These are phyloP conservation scores for Branchellion lobata DNA, from an alignment of 2,888 invertebrate genomes.

Conservation along the genomic window DNA sequence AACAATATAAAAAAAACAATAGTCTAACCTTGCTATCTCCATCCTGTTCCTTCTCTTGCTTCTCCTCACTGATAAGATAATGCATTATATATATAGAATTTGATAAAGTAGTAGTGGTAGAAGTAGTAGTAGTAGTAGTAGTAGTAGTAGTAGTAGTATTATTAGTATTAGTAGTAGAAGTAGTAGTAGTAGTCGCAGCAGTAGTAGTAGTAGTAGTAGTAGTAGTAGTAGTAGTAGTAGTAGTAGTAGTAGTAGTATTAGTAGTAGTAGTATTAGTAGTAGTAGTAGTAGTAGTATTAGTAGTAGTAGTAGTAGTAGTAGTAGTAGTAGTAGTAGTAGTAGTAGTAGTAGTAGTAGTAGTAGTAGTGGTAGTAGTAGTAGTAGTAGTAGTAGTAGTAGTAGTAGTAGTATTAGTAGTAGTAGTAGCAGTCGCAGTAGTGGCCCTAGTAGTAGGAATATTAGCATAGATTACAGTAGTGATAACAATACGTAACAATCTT, in stretches of 20 bases:
- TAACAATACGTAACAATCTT: too few relatives aligned
- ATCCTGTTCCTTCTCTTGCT: neutral
- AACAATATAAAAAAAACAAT: too few relatives aligned
- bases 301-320: slow-evolving; percentile 28
- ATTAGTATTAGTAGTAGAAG: neutral
- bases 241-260: neutral
- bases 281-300: neutral
- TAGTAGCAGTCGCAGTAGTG: neutral
- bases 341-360: slow-evolving; percentile 26
- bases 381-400: slow-evolving; percentile 23
- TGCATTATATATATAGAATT: neutral
- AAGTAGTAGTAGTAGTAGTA: slow-evolving; percentile 19
- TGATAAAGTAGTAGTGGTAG: slow-evolving; percentile 5
- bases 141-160: slow-evolving; percentile 12
- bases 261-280: neutral
- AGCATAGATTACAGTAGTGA: neutral
- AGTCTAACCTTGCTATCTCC: neutral
- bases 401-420: slow-evolving; percentile 10
- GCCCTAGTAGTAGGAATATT: neutral
- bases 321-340: slow-evolving; percentile 31
- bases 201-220: neutral
- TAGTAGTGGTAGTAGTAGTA: slow-evolving; percentile 17
- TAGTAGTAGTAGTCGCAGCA: neutral
- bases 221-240: neutral
- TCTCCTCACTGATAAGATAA: neutral